phyloP scores from a whole-genome alignment of 2,888 invertebrate species.

The Linyphia triangularis region DNA sequence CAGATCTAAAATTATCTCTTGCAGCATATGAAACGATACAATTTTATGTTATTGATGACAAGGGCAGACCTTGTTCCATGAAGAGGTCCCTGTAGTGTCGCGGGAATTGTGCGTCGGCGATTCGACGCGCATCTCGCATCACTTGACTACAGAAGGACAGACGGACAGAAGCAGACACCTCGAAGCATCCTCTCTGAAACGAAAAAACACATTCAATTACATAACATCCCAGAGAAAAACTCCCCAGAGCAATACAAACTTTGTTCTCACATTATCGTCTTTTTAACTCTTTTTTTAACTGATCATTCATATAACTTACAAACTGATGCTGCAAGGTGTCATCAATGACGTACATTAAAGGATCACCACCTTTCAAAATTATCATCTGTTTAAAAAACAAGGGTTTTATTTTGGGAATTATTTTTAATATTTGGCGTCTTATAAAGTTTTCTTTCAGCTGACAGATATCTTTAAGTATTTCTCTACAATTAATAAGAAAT shows the following conservation, averaged over 20 bases:
- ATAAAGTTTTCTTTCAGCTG: too few relatives aligned
- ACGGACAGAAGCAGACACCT: neutral
- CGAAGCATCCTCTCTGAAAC: conserved; percentile 1
- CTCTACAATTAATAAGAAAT: too few relatives aligned
- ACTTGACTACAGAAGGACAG: conserved; percentile 32
- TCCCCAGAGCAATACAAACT: neutral
- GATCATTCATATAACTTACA: neutral
- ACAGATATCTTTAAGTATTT: too few relatives aligned
- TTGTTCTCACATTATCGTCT: neutral
- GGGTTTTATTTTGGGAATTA: too few relatives aligned
- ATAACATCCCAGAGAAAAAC: neutral
- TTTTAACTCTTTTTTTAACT: neutral
- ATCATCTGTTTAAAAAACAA: too few relatives aligned
- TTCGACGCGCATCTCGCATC: conserved; percentile 50
- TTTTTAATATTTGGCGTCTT: too few relatives aligned
- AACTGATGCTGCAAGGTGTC: neutral
- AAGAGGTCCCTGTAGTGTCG: conserved; percentile 45
- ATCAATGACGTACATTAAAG: neutral
- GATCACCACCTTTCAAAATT: neutral
- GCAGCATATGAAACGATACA: too few relatives aligned
- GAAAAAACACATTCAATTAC: neutral
- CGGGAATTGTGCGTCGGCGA: conserved; percentile 7
- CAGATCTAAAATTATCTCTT: too few relatives aligned
- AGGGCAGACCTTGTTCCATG: conserved; percentile 72
- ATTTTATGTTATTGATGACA: too few relatives aligned